Evolutionary conservation across 1,140 invertebrate genomes (phyloP).

Genomic region (Mercenaria mercenaria): DNA sequence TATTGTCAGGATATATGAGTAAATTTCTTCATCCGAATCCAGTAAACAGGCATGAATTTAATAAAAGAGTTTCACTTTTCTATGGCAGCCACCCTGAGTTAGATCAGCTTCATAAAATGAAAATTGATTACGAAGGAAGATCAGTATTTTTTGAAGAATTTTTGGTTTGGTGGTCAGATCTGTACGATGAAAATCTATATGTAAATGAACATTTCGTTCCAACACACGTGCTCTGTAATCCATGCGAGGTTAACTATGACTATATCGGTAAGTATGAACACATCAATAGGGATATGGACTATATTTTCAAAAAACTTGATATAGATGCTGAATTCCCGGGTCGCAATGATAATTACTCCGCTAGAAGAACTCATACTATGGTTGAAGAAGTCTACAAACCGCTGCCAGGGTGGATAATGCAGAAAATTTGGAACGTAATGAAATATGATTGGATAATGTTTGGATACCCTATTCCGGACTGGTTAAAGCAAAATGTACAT

Average conservation of each 20-base stretch:
- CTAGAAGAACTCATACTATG: background rate
- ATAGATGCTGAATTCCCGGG: constrained; percentile 40
- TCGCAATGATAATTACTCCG: constrained; percentile 17
- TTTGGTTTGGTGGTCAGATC: constrained; percentile 7
- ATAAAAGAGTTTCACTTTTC: background rate
- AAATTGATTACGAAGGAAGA: background rate
- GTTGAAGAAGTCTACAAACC: background rate
- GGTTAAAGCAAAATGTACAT: constrained; percentile 20
- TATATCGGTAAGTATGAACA: constrained; percentile 51
- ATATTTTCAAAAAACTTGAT: constrained; percentile 18
- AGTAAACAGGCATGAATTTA: constrained; percentile 12
- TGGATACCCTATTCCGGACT: constrained; percentile 22
- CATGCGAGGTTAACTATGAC: constrained; percentile 33
- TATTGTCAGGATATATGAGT: constrained; percentile 27
- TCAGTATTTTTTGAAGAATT: constrained; percentile 36
- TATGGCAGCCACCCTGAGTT: background rate
- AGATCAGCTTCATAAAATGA: constrained; percentile 1
- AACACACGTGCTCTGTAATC: background rate
- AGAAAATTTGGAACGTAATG: constrained; percentile 15
- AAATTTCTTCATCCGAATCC: constrained; percentile 42
- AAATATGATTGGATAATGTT: constrained; percentile 44
- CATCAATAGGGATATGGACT: constrained; percentile 6
- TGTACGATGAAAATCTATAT: background rate
- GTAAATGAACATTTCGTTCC: constrained; percentile 52
- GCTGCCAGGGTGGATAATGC: background rate